phyloP scores from a whole-genome alignment of 2,113 vertebrate species.

The Eubucco bourcierii region DNA sequence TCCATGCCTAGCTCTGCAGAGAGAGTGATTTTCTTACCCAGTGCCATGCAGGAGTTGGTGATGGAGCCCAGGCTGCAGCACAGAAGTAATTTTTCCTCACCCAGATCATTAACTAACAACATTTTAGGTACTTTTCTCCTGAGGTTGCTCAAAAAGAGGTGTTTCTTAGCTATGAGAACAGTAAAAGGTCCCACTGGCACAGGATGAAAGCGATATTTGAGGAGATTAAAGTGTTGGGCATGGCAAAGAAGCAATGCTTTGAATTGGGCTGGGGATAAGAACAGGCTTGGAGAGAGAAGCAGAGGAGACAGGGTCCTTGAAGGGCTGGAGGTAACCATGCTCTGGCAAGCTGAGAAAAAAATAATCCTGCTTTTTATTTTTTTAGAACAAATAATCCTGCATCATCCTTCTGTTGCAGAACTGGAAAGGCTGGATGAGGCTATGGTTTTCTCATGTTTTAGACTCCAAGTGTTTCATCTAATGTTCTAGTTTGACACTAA shows the following conservation, averaged over 20 bases:
- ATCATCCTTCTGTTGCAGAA: not conserved
- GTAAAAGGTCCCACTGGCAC: not conserved
- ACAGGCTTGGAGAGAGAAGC: not conserved
- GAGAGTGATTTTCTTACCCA: not conserved
- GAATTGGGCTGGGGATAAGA: not conserved
- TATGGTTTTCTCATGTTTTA: not conserved
- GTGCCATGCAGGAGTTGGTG: not conserved
- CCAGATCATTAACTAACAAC: not conserved
- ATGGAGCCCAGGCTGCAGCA: not conserved
- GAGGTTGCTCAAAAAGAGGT: not conserved
- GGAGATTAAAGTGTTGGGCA: not conserved
- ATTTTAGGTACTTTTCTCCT: slow-evolving; percentile 11
- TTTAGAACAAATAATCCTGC: too few species aligned
- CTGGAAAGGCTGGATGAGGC: not conserved
- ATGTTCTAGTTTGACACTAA: not conserved
- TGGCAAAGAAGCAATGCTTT: not conserved
- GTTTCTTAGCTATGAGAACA: slow-evolving; percentile 7
- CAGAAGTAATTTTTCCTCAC: not conserved
- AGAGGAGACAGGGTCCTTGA: not conserved
- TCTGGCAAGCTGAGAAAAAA: not conserved
- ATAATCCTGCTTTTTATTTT: not conserved
- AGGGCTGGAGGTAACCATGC: not conserved
- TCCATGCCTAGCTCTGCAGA: not conserved
- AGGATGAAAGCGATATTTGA: slow-evolving; percentile 18
- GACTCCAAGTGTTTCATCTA: not conserved